Conservation (phyloP, 2,797 vertebrate genomes). For the Sebastes dallii region DNA sequence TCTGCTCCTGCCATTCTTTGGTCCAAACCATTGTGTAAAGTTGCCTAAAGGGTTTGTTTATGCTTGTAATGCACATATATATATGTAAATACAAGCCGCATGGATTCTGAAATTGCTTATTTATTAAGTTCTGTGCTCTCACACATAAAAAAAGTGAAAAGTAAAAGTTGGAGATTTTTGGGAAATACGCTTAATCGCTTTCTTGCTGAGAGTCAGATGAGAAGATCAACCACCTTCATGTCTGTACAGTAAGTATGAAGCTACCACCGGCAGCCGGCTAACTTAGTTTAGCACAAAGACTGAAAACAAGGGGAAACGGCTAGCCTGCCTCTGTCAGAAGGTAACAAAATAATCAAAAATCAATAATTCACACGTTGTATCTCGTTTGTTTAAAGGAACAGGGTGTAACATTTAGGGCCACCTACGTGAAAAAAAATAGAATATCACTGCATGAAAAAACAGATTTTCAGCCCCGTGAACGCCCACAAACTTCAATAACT, state of each 20-base stretch:
- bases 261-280: background rate
- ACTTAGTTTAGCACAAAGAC: background rate
- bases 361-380: background rate
- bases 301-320: no score
- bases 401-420: no score
- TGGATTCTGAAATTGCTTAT: background rate
- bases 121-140: background rate
- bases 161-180: background rate
- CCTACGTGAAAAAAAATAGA: no score
- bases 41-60: background rate
- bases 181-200: background rate
- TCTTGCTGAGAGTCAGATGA: background rate
- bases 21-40: background rate
- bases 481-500: no score
- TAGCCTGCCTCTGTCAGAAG: background rate
- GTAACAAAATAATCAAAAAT: background rate
- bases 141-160: background rate
- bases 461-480: no score
- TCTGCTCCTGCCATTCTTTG: background rate
- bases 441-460: no score
- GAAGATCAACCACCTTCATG: background rate
- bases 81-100: background rate
- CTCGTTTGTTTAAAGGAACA: background rate
- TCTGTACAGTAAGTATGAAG: constrained; percentile 1
- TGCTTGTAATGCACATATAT: background rate